Percentiles rank a stretch among this genome's conserved stretches.
phyloP scores from a whole-genome alignment of 1,140 invertebrate genomes.

The Euwallacea fornicatus region DNA sequence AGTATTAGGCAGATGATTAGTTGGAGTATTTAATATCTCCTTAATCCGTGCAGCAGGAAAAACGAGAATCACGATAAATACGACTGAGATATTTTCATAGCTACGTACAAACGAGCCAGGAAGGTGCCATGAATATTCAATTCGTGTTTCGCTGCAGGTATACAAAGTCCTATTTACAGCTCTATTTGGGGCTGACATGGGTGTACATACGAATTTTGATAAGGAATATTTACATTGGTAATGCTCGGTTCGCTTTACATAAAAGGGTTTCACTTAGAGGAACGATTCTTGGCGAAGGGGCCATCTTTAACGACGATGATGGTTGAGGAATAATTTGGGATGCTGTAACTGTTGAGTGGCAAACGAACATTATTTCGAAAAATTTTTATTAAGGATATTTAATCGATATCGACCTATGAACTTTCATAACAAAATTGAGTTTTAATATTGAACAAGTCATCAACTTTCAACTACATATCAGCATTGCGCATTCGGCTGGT shows the following conservation, averaged over 20 bases:
- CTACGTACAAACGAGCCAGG: constrained; percentile 13
- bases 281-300: constrained; percentile 1
- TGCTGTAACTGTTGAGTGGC: no score
- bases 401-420: no score
- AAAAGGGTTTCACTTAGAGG: constrained; percentile 26
- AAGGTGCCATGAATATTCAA: constrained; percentile 31
- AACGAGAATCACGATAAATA: no score
- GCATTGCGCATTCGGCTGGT: no score
- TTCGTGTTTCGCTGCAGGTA: constrained; percentile 23
- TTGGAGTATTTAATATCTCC: neutral
- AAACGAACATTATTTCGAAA: no score
- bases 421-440: no score
- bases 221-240: constrained; percentile 32
- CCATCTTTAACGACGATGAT: neutral
- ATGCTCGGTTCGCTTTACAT: constrained; percentile 24
- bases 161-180: constrained; percentile 32
- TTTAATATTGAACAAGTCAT: no score
- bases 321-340: no score
- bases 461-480: no score
- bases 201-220: constrained; percentile 32
- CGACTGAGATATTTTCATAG: no score
- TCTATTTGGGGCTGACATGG: constrained; percentile 31
- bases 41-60: no score
- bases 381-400: neutral
- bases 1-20: neutral